Conservation (phyloP, 2,888 invertebrate species). For the Anaspis maculata region DNA sequence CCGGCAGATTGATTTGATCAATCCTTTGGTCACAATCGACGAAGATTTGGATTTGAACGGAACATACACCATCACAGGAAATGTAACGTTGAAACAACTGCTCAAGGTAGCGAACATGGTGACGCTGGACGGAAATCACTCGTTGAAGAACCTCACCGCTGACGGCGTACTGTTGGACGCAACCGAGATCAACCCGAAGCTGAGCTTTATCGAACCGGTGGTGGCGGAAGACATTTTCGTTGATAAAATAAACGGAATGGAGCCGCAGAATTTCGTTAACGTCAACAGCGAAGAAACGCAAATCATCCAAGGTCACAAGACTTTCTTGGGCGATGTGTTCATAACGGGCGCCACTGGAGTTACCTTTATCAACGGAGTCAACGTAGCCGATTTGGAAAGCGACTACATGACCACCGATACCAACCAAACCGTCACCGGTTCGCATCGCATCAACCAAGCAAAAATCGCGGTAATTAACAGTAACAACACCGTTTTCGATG, state of each 20-base stretch:
- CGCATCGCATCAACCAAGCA: conserved; percentile 37
- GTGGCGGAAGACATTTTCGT: conserved; percentile 37
- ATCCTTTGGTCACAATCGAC: conserved; percentile 42
- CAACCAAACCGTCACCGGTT: conserved; percentile 43
- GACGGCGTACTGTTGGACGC: conserved; percentile 33
- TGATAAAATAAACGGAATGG: conserved; percentile 42
- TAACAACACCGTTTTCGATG: too few species aligned
- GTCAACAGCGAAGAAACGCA: conserved; percentile 38
- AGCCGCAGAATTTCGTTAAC: conserved; percentile 40
- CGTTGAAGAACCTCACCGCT: conserved; percentile 31
- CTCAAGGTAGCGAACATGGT: conserved; percentile 36
- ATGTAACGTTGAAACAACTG: conserved; percentile 41
- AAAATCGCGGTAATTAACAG: conserved; percentile 18
- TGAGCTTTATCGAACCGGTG: conserved; percentile 35
- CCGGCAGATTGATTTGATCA: conserved; percentile 37
- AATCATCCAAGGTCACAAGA: conserved; percentile 45
- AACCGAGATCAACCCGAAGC: conserved; percentile 31
- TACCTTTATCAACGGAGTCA: conserved; percentile 42
- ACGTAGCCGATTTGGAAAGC: conserved; percentile 39
- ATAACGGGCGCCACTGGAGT: conserved; percentile 40
- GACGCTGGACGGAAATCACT: conserved; percentile 21
- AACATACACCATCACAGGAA: conserved; percentile 41
- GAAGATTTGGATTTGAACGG: conserved; percentile 40
- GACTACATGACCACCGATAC: conserved; percentile 38
- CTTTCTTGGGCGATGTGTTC: conserved; percentile 39